These are phyloP conservation scores for Psix sp. DNA, from an alignment of 1,140 invertebrate species.

Conservation along the genomic window DNA sequence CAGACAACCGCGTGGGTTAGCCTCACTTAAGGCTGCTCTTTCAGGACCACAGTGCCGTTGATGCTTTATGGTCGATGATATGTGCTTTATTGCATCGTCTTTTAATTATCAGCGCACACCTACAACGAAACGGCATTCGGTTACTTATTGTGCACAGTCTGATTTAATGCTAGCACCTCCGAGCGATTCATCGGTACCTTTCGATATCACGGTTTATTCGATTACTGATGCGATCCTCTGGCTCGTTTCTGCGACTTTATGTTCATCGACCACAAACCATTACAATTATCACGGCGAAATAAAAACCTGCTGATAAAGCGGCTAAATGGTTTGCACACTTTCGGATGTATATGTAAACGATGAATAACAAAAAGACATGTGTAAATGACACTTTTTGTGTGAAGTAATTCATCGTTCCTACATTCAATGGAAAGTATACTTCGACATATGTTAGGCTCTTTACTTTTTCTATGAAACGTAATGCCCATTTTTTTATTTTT, in stretches of 20 bases:
- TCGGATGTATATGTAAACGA: slow-evolving; percentile 6
- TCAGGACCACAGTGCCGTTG: slow-evolving; percentile 50
- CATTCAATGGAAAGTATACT: too few species aligned
- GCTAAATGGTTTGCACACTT: slow-evolving; percentile 41
- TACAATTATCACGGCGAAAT: slow-evolving; percentile 65
- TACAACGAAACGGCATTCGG: slow-evolving; percentile 75
- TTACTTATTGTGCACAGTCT: slow-evolving; percentile 72
- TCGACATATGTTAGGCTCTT: too few species aligned
- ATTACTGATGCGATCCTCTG: slow-evolving; percentile 16
- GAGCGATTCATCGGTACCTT: slow-evolving; percentile 66
- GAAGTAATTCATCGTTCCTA: too few species aligned
- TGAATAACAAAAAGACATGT: too few species aligned
- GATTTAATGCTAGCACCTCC: slow-evolving; percentile 70
- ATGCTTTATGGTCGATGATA: slow-evolving; percentile 76
- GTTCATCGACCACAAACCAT: slow-evolving; percentile 56
- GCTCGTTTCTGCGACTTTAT: slow-evolving; percentile 44
- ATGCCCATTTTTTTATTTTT: too few species aligned
- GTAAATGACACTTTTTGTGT: too few species aligned
- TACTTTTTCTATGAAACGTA: too few species aligned
- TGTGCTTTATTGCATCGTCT: slow-evolving; percentile 77
- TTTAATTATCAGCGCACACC: slow-evolving; percentile 78
- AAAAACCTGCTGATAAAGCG: slow-evolving; percentile 41
- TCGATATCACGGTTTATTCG: slow-evolving; percentile 60
- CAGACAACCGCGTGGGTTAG: slow-evolving; percentile 71
- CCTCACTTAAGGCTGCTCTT: slow-evolving; percentile 66